Conservation (phyloP, 1,140 invertebrate species). For the Helicorthomorpha holstii region DNA sequence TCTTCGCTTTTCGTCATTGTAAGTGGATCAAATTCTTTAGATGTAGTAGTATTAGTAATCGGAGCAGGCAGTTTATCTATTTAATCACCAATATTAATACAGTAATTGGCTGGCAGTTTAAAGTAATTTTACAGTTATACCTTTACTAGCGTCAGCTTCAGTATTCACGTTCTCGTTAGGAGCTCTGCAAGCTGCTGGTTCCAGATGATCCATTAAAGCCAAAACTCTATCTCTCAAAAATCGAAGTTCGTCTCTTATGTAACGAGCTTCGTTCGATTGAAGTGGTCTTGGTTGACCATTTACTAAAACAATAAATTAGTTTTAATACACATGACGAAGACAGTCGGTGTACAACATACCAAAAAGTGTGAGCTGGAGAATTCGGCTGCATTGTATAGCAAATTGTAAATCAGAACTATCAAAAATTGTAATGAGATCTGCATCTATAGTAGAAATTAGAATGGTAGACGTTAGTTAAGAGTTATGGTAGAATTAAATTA, state of each 20-base stretch:
- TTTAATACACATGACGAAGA: background rate
- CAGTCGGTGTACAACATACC: no score
- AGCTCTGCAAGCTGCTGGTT: conserved; percentile 12
- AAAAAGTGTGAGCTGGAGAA: conserved; percentile 46
- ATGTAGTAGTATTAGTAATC: conserved; percentile 8
- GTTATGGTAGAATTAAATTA: conserved; percentile 2
- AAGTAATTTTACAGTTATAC: background rate
- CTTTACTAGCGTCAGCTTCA: background rate
- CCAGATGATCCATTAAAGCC: conserved; percentile 36
- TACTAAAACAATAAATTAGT: conserved; percentile 13
- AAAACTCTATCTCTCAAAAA: conserved; percentile 40
- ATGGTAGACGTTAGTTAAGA: conserved; percentile 6
- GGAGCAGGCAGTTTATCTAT: background rate
- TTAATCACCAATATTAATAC: no score
- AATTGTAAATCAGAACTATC: conserved; percentile 53
- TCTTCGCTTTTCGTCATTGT: background rate
- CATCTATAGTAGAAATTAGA: conserved; percentile 35
- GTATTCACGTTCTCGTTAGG: background rate
- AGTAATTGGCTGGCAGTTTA: background rate
- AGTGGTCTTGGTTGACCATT: conserved; percentile 20
- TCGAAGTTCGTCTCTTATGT: conserved; percentile 36
- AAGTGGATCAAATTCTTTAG: conserved; percentile 16
- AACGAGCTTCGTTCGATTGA: conserved; percentile 25
- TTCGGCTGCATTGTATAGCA: conserved; percentile 50
- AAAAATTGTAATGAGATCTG: conserved; percentile 54